Percentiles rank a stretch among this genome's conserved stretches.
Evolutionary conservation across 2,113 vertebrate species (phyloP).

Genomic region (Crotalus helleri): DNA sequence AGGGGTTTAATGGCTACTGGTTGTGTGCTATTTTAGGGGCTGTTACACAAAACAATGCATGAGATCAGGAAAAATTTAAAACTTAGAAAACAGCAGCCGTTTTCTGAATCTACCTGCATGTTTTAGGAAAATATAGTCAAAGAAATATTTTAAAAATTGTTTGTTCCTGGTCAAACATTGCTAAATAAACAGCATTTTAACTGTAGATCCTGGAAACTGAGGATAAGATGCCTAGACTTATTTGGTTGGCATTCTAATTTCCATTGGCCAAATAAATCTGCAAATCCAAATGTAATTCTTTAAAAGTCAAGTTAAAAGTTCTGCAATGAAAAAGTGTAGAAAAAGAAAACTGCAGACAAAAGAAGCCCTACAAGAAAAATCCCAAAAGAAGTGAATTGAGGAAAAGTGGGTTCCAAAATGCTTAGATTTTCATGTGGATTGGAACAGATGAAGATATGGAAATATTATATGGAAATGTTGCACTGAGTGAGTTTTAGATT

Average conservation of each 20-base stretch:
- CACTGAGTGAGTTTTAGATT: background rate
- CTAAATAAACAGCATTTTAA: background rate
- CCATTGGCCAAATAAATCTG: background rate
- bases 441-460: background rate
- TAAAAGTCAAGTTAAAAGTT: background rate
- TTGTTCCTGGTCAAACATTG: background rate
- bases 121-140: background rate
- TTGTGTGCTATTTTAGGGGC: too few relatives aligned
- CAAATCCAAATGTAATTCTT: background rate
- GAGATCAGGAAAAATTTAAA: background rate
- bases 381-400: background rate
- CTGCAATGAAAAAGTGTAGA: background rate
- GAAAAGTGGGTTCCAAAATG: background rate
- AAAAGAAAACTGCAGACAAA: background rate
- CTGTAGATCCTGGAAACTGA: background rate
- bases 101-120: background rate
- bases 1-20: background rate
- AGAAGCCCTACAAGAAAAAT: background rate
- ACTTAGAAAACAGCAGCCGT: background rate
- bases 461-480: background rate
- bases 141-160: background rate
- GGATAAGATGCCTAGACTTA: background rate
- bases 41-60: background rate
- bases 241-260: background rate
- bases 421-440: background rate